These are phyloP conservation scores for Champsocephalus gunnari DNA, from an alignment of 2,797 vertebrate genomes.

Conservation along the genomic window DNA sequence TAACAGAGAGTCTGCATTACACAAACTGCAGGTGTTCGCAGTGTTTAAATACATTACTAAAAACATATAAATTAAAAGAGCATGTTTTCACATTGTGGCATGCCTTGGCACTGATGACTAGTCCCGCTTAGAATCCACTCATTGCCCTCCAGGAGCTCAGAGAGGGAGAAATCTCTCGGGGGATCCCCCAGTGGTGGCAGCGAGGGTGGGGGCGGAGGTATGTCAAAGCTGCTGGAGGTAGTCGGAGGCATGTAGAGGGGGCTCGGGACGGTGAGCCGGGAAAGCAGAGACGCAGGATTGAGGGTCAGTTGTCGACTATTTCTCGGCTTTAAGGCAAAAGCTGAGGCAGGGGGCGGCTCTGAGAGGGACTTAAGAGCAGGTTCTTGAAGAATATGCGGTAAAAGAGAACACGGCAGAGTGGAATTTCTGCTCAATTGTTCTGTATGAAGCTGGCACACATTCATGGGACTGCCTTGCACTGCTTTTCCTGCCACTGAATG, in stretches of 20 bases:
- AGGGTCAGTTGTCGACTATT: neutral
- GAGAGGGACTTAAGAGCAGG: neutral
- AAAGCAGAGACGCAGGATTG: conserved; percentile 26
- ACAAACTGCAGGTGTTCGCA: neutral
- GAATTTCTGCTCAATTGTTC: neutral
- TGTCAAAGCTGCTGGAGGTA: conserved; percentile 26
- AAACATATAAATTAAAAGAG: conserved; percentile 11
- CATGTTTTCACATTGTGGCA: neutral
- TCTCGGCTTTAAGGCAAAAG: conserved; percentile 11
- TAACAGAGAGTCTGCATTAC: neutral
- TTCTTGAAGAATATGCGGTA: neutral
- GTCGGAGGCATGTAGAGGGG: conserved; percentile 24
- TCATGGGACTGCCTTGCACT: neutral
- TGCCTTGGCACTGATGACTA: conserved; percentile 31
- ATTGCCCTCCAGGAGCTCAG: conserved; percentile 58
- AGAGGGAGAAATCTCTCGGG: conserved; percentile 44
- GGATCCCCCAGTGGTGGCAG: neutral
- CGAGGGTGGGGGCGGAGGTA: neutral
- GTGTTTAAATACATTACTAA: neutral
- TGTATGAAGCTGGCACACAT: neutral
- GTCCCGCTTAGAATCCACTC: conserved; percentile 66
- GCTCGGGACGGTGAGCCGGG: conserved; percentile 59
- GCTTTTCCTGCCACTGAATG: neutral
- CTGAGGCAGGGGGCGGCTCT: neutral
- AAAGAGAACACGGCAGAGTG: neutral